Percentiles rank a stretch among this genome's conserved stretches.
Conservation (phyloP, 2,113 vertebrate genomes). For the Gymnarchus niloticus region DNA sequence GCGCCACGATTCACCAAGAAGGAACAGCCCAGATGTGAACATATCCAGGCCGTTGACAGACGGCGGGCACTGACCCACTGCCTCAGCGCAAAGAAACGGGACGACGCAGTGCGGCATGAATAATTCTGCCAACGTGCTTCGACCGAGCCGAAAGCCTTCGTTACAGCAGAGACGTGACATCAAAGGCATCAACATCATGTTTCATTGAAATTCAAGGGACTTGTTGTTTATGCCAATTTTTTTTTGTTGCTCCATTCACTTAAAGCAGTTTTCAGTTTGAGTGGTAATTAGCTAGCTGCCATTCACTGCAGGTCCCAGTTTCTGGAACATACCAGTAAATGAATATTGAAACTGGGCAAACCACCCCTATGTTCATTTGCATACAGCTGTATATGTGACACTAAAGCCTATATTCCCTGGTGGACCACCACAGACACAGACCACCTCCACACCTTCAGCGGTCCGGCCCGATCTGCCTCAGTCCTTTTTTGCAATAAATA, state of each 20-base stretch:
- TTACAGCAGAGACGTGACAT: background rate
- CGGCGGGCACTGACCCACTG: background rate
- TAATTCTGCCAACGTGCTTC: background rate
- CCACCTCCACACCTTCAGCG: constrained; percentile 17
- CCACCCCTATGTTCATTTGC: constrained; percentile 14
- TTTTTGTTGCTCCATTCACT: background rate
- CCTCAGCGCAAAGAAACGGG: background rate
- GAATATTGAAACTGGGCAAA: constrained; percentile 14
- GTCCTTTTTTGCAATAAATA: constrained; percentile 17
- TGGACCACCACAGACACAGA: background rate
- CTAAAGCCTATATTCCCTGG: background rate
- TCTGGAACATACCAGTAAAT: constrained; percentile 13
- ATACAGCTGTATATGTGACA: constrained; percentile 17
- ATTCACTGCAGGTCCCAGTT: constrained; percentile 1
- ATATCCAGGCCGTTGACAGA: background rate
- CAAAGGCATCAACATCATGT: background rate
- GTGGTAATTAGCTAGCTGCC: constrained; percentile 17
- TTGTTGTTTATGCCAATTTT: background rate
- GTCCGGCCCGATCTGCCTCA: background rate
- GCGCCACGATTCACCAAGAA: background rate
- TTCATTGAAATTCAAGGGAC: constrained; percentile 13
- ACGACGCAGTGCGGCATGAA: background rate
- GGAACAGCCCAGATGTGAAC: background rate
- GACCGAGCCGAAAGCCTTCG: background rate
- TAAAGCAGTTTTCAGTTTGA: background rate